Percentiles rank a stretch among this genome's conserved stretches.
Evolutionary conservation across 2,888 invertebrate genomes (phyloP).

Genomic region (Trissoscelio sp.): DNA sequence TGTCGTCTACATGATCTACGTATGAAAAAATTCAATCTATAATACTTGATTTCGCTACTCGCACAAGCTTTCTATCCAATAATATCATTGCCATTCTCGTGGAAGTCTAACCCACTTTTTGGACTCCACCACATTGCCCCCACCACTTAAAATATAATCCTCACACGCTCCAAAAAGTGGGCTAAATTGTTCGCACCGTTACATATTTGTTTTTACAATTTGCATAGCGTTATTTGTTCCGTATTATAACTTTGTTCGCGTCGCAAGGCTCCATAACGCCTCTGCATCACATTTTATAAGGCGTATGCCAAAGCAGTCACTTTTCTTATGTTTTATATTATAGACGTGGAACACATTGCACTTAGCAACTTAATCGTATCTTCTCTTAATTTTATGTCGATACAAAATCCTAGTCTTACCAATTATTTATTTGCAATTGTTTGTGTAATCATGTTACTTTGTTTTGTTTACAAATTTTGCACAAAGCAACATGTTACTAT

Average conservation of each 20-base stretch:
- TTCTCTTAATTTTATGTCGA: constrained; percentile 17
- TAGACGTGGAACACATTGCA: constrained; percentile 79
- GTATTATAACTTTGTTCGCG: constrained; percentile 52
- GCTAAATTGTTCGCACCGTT: background rate
- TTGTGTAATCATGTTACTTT: background rate
- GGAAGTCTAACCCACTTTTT: constrained; percentile 3
- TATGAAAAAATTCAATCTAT: constrained; percentile 28
- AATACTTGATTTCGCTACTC: constrained; percentile 36
- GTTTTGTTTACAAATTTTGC: too few relatives aligned
- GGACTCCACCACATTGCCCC: background rate
- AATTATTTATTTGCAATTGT: constrained; percentile 16
- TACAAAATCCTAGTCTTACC: constrained; percentile 41
- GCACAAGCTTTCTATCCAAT: constrained; percentile 30
- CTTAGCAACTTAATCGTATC: constrained; percentile 51
- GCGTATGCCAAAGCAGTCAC: constrained; percentile 77
- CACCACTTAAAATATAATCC: background rate
- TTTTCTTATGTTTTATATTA: constrained; percentile 71
- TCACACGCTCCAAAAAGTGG: constrained; percentile 1
- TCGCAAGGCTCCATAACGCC: constrained; percentile 36
- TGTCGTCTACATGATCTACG: background rate
- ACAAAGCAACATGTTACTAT: too few relatives aligned
- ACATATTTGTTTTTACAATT: constrained; percentile 67
- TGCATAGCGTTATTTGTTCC: constrained; percentile 71
- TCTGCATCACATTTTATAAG: constrained; percentile 71
- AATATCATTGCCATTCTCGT: constrained; percentile 1